Conservation (phyloP, 1,140 invertebrate genomes). For the Nymphalis io region DNA sequence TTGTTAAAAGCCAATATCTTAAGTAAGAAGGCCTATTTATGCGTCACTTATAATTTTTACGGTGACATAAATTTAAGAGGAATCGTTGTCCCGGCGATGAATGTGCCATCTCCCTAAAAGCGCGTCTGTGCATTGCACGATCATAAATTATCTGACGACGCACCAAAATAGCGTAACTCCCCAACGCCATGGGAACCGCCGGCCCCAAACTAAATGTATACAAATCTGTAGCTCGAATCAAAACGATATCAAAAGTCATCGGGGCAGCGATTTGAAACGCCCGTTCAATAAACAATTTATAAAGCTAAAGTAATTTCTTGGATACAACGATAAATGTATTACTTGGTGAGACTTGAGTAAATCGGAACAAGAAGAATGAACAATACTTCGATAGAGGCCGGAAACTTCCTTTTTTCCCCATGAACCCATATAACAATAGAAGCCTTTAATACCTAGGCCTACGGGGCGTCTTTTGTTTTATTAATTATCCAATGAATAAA, state of each 20-base stretch:
- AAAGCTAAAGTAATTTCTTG: constrained; percentile 55
- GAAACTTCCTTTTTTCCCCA: constrained; percentile 72
- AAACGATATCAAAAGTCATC: constrained; percentile 68
- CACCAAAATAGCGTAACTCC: constrained; percentile 78
- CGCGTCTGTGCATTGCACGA: constrained; percentile 60
- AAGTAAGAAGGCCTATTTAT: constrained; percentile 37
- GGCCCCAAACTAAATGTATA: constrained; percentile 68
- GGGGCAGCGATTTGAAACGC: constrained; percentile 60
- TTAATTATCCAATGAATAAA: constrained; percentile 74
- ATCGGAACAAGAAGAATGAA: constrained; percentile 58
- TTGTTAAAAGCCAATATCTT: constrained; percentile 33
- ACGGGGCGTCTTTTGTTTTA: constrained; percentile 69
- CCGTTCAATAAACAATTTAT: constrained; percentile 70
- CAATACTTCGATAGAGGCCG: constrained; percentile 60
- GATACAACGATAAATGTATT: constrained; percentile 56
- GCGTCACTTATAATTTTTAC: constrained; percentile 62
- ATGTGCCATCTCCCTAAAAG: constrained; percentile 69
- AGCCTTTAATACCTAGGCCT: constrained; percentile 57
- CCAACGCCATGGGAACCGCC: constrained; percentile 69
- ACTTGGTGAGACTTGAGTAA: constrained; percentile 59
- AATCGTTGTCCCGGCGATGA: constrained; percentile 58
- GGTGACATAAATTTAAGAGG: constrained; percentile 64
- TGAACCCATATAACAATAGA: constrained; percentile 69
- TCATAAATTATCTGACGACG: constrained; percentile 74
- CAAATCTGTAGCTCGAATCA: constrained; percentile 71